Evolutionary conservation across 1,140 invertebrate genomes (phyloP).

Genomic region (Caerostris extrusa): DNA sequence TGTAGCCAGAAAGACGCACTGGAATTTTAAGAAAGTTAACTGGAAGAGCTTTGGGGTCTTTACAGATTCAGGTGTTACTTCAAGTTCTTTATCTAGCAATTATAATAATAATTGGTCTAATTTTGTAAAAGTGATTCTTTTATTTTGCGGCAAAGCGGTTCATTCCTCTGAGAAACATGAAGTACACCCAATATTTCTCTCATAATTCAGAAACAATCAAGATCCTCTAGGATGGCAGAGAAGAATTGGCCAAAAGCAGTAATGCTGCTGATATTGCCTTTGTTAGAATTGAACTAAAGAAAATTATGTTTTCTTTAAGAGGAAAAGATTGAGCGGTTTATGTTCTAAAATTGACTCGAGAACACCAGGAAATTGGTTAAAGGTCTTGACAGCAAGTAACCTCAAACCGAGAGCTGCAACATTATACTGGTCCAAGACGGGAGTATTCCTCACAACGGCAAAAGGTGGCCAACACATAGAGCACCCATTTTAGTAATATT

Average conservation of each 20-base stretch:
- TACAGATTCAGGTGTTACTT: neutral
- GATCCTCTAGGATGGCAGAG: neutral
- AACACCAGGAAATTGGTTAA: slow-evolving; percentile 38
- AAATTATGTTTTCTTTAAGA: slow-evolving; percentile 5
- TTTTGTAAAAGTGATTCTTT: neutral
- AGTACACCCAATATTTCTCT: slow-evolving; percentile 5
- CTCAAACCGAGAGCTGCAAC: slow-evolving; percentile 38
- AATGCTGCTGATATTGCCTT: neutral
- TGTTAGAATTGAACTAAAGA: neutral
- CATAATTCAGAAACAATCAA: slow-evolving; percentile 24
- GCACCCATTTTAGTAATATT: slow-evolving; percentile 14
- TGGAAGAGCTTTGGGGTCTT: neutral
- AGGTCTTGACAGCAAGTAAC: slow-evolving; percentile 36
- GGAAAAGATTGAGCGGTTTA: slow-evolving; percentile 34
- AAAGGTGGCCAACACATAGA: neutral
- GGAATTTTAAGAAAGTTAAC: slow-evolving; percentile 22
- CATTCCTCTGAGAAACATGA: slow-evolving; percentile 18
- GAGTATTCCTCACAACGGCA: slow-evolving; percentile 12
- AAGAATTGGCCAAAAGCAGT: neutral
- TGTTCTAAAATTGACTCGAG: slow-evolving; percentile 40
- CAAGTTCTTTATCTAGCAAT: neutral
- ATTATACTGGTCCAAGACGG: slow-evolving; percentile 1
- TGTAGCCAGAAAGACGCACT: neutral
- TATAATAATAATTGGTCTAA: neutral
- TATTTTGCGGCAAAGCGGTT: neutral